Evolutionary conservation across 2,888 invertebrate species (phyloP), one percentile per base, ranked within the genome.

Genomic region (Philhelius pedissequus): DNA sequence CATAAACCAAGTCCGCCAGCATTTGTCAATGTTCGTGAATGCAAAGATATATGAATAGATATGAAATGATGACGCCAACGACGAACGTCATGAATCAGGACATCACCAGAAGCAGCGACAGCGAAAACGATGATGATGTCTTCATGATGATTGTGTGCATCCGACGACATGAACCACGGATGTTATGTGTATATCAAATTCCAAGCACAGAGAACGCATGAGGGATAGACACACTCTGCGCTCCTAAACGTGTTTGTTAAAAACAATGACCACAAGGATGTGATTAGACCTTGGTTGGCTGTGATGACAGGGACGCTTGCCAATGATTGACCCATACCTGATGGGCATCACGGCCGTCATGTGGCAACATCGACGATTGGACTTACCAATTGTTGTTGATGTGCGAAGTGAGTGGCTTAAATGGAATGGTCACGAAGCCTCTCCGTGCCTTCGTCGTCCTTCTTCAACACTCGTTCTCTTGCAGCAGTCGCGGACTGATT

Each of bases 91-190:
- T 48, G 48, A 48, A 48, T 27, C 40, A 75, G 52, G 48, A 62
- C 48, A 45, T 43, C 60, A 9, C n/a, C 50, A 40, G 52, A 0
- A 15, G n/a, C 50, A 71, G 32, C 40, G 71, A 48, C 68, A 66
- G 66, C 48, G 70, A 62, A 62, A 62, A 62, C 18, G 62, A 80
- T 80, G 84, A 80, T 80, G 84, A 84, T 84, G 84, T 84, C 84
- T 84, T 60, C 76, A 84, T 84, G 84, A 80, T 84, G 80, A 84
- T 80, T 84, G 84, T 76, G 80, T 84, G 76, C 75, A 75, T 45
- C 75, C 40, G 25, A 52, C 54, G 58, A 48, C 52, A n/a, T n/a
- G 38, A 22, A 66, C 50, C 54, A 32, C 54, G 30, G 30, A 45
- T 60, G 60, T 35, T 56, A 40, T 38, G 18, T 66, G 83, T 79